Conservation (phyloP, 2,888 invertebrate genomes). For the Tenthredo mesomela region DNA sequence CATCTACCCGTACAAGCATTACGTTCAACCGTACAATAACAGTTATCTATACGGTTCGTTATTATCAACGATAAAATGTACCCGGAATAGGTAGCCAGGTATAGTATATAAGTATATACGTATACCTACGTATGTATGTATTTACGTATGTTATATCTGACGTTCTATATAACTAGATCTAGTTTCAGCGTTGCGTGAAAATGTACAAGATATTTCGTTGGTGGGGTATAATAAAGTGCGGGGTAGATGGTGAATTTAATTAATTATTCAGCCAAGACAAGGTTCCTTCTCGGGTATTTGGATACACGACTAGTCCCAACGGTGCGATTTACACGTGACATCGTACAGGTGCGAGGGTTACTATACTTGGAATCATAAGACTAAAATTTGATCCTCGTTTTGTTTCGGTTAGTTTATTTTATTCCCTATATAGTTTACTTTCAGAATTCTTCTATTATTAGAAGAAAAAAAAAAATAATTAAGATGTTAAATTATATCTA, state of each 20-base stretch:
- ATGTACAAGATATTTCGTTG: constrained; percentile 12
- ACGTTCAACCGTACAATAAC: constrained; percentile 13
- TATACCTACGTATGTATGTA: background rate
- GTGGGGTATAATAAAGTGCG: constrained; percentile 3
- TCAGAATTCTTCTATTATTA: background rate
- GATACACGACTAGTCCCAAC: constrained; percentile 7
- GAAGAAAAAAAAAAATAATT: background rate
- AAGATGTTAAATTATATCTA: background rate
- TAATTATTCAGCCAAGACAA: constrained; percentile 47
- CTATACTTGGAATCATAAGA: background rate
- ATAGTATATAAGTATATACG: background rate
- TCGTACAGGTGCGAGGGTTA: background rate
- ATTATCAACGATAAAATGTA: constrained; percentile 8
- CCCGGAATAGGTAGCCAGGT: background rate
- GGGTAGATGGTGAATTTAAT: constrained; percentile 34
- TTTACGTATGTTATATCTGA: background rate
- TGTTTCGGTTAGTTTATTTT: background rate
- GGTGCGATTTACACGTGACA: constrained; percentile 40
- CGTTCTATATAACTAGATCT: constrained; percentile 4
- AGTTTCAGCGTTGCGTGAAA: constrained; percentile 1
- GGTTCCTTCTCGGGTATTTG: constrained; percentile 15
- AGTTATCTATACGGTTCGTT: constrained; percentile 27
- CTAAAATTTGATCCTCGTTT: background rate
- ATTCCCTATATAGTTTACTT: background rate
- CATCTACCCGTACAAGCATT: background rate